These are phyloP conservation scores for Asbolus verrucosus DNA, from an alignment of 1,140 invertebrate genomes.

Conservation along the genomic window DNA sequence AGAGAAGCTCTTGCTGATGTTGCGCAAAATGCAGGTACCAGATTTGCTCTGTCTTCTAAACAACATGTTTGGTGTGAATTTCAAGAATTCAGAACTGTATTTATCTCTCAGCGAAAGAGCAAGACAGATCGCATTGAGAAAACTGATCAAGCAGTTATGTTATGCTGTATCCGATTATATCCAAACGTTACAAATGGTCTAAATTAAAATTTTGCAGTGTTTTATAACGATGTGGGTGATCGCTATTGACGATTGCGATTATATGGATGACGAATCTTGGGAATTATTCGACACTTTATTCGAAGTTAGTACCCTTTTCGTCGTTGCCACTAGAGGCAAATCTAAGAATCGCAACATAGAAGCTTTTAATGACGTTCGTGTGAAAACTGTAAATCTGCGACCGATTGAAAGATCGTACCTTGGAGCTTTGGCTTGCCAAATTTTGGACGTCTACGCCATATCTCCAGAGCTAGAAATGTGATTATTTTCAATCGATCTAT, in stretches of 20 bases:
- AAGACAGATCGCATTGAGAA: slow-evolving; percentile 62
- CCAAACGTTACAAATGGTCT: too few species aligned
- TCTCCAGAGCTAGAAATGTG: slow-evolving; percentile 74
- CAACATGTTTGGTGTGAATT: slow-evolving; percentile 69
- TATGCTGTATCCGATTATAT: too few species aligned
- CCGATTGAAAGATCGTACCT: slow-evolving; percentile 70
- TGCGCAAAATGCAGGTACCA: slow-evolving; percentile 58
- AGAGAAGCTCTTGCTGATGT: slow-evolving; percentile 62
- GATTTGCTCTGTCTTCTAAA: slow-evolving; percentile 68
- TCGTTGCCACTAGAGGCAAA: slow-evolving; percentile 56
- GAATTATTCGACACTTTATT: slow-evolving; percentile 65
- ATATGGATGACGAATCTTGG: slow-evolving; percentile 70
- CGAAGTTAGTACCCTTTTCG: slow-evolving; percentile 56
- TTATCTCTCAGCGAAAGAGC: slow-evolving; percentile 53
- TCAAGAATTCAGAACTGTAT: slow-evolving; percentile 64
- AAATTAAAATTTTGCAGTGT: slow-evolving; percentile 56
- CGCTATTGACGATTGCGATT: slow-evolving; percentile 69
- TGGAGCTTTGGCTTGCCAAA: slow-evolving; percentile 72
- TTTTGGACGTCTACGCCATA: slow-evolving; percentile 71
- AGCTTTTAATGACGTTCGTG: slow-evolving; percentile 56
- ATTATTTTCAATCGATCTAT: slow-evolving; percentile 36
- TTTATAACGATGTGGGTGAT: slow-evolving; percentile 66
- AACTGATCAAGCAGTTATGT: slow-evolving; percentile 57
- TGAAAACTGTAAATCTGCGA: slow-evolving; percentile 58
- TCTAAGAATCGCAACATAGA: slow-evolving; percentile 38